Evolutionary conservation across 2,113 vertebrate species (phyloP).

Genomic region (Melospiza georgiana): DNA sequence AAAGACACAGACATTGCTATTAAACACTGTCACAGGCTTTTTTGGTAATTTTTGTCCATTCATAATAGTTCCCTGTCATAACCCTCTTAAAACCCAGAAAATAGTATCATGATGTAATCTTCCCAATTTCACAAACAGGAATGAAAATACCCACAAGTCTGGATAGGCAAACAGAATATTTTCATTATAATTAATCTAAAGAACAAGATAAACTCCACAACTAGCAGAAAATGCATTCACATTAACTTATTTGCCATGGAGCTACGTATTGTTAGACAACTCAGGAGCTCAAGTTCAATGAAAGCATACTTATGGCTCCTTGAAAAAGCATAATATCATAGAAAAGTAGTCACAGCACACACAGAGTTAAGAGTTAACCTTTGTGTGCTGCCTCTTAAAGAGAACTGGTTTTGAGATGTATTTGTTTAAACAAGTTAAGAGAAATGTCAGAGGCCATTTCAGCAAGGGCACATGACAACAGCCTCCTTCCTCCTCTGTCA

Average conservation of each 20-base stretch:
- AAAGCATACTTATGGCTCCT: not conserved
- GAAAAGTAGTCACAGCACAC: not conserved
- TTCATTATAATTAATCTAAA: not conserved
- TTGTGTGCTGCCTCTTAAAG: not conserved
- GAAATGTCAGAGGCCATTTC: constrained; percentile 60
- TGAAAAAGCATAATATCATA: not conserved
- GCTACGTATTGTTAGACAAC: not conserved
- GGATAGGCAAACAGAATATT: not conserved
- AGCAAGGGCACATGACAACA: not conserved
- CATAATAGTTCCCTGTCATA: not conserved
- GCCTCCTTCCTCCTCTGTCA: constrained; percentile 25
- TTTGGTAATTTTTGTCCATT: not conserved
- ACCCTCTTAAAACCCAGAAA: not conserved
- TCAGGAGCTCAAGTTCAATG: not conserved
- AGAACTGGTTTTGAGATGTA: constrained; percentile 34
- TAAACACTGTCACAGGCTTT: not conserved
- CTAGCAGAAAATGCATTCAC: not conserved
- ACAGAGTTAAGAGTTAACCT: constrained; percentile 41
- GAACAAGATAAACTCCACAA: not conserved
- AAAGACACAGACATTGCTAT: not conserved
- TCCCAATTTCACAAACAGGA: not conserved
- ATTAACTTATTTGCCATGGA: not conserved
- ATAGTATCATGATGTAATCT: not conserved
- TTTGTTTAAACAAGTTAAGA: constrained; percentile 66
- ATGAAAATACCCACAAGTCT: not conserved